Base-by-base conservation (phyloP, 2,888 invertebrate genomes). In the Nineta flava region DNA sequence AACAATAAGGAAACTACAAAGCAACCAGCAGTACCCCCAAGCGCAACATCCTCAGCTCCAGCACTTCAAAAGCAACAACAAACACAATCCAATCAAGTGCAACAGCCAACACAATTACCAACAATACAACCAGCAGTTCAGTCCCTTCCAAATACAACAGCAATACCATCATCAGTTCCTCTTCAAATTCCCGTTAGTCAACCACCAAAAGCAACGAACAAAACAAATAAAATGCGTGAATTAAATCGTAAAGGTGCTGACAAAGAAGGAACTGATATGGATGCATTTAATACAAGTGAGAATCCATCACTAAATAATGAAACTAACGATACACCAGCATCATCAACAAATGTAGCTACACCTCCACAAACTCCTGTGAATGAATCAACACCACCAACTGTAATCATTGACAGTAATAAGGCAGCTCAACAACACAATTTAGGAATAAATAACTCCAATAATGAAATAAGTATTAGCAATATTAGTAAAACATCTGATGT, bases 181-280 rank as follows among this genome's bases (percentile, higher is more conserved):
- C 55, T 57, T 35, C 55, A 57, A 12, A 62, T 64, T 44, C 66
- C 67, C 3, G 60, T 57, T 47, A 61, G 62, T 16, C 68, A 68
- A 54, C 67, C 69, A 54, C 66, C 70, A 38, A 74, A 74, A 55
- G 62, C 69, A 13, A 72, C 69, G 54, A 72, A 64, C 53, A 72
- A 69, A 53, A 64, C 64, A 16, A 69, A 69, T 54, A 74, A 75
- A 60, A 67, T 67, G 56, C 69, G 67, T 52, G 75, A 75, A 53
- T 58, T 74, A 19, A 76, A 75, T 58, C 66, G 70, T 51, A 74
- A 72, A 57, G 75, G 75, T 53, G 72, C 73, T 42, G 75, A 70
- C 55, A 76, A 76, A 59, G 76, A 76, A 58, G 75, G 75, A 53
- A 73, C 74, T 21, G 76, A 76, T 52, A 75, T 76, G 76, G 76